Conservation (phyloP, 2,888 invertebrate genomes). For the Heteropelma amictum region DNA sequence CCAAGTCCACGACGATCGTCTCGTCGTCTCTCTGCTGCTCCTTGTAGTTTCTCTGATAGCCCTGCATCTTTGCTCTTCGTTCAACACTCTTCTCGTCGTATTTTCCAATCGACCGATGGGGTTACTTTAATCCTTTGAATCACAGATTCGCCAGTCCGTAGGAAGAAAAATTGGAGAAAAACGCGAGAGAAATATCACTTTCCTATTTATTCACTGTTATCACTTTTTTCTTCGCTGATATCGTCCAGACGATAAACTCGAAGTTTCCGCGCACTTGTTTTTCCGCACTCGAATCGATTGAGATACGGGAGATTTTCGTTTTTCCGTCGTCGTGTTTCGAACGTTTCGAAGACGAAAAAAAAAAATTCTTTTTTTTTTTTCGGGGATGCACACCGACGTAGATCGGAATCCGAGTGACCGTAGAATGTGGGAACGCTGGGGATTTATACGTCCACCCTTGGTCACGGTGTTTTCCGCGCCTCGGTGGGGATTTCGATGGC, state of each 20-base stretch:
- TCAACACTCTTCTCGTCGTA: background rate
- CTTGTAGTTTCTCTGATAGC: slow-evolving; percentile 68
- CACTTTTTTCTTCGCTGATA: too few species aligned
- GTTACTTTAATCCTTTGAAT: background rate
- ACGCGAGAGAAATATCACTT: background rate
- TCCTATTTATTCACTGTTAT: too few species aligned
- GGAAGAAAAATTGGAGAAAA: background rate
- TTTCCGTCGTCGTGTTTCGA: background rate
- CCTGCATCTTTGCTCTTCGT: slow-evolving; percentile 61
- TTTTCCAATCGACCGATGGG: background rate
- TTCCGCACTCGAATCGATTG: too few species aligned
- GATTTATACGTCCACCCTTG: slow-evolving; percentile 42
- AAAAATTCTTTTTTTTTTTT: background rate
- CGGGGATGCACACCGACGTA: background rate
- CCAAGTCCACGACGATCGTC: slow-evolving; percentile 81
- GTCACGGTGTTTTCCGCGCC: slow-evolving; percentile 11
- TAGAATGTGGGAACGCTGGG: background rate
- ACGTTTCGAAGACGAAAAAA: background rate
- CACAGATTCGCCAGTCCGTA: slow-evolving; percentile 1
- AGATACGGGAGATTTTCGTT: too few species aligned
- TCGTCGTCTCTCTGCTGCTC: slow-evolving; percentile 73
- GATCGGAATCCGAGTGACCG: slow-evolving; percentile 42
- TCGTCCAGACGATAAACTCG: too few species aligned
- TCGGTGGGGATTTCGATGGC: slow-evolving; percentile 1
- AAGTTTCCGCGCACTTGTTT: too few species aligned